A percentile compares a stretch with the other conserved stretches of the same genome.
Evolutionary conservation across 2,888 invertebrate genomes (phyloP).

Genomic region (Stratiomys singularior): DNA sequence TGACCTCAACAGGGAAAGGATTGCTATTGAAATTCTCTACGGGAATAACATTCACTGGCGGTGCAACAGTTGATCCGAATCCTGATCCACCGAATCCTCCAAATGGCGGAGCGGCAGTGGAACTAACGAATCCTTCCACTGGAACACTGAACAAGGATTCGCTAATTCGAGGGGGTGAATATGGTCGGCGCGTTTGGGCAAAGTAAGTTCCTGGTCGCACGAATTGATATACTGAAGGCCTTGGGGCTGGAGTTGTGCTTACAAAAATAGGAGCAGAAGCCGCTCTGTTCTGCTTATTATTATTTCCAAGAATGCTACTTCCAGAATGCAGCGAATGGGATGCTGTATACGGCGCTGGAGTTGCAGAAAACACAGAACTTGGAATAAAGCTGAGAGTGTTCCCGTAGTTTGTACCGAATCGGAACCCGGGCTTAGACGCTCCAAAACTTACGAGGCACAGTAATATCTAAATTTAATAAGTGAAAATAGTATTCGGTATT

Average conservation of each 20-base stretch:
- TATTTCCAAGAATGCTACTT: no score
- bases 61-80: neutral
- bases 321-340: no score
- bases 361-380: neutral
- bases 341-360: slow-evolving; percentile 15
- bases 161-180: slow-evolving; percentile 33
- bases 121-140: slow-evolving; percentile 17
- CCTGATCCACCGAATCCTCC: neutral
- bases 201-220: neutral
- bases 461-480: neutral
- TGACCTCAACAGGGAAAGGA: slow-evolving; percentile 31
- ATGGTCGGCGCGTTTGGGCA: neutral
- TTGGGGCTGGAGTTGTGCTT: neutral
- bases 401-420: slow-evolving; percentile 24
- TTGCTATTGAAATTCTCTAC: neutral
- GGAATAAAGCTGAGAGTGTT: slow-evolving; percentile 11
- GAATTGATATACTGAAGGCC: neutral
- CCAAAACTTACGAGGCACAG: neutral
- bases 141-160: slow-evolving; percentile 9
- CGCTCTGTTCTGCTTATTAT: no score
- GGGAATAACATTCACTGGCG: neutral
- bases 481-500: neutral
- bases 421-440: neutral
- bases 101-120: slow-evolving; percentile 16
- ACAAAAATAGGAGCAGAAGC: neutral